A percentile compares a stretch with the other conserved stretches of the same genome.
Evolutionary conservation across 1,140 invertebrate genomes (phyloP).

Genomic region (Heliconius congener): DNA sequence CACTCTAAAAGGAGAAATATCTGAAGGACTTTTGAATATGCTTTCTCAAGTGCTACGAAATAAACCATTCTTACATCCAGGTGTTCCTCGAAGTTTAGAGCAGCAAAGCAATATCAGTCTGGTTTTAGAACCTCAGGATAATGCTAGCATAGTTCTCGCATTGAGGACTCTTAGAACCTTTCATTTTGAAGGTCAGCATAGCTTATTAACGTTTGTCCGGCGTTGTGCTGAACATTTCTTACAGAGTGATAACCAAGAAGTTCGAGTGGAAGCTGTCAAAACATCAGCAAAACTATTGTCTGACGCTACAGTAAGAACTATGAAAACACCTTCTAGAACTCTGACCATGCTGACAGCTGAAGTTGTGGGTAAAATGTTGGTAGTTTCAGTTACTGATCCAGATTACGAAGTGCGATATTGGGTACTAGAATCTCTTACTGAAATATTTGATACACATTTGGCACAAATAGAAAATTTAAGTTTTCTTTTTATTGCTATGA

Average conservation of each 20-base stretch:
- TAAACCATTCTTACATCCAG: slow-evolving; percentile 90
- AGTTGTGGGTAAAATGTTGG: slow-evolving; percentile 93
- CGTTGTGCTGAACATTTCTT: slow-evolving; percentile 96
- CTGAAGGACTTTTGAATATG: slow-evolving; percentile 94
- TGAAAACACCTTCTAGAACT: slow-evolving; percentile 86
- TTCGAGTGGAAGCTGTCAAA: slow-evolving; percentile 96
- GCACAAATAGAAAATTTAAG: slow-evolving; percentile 98
- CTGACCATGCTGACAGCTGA: slow-evolving; percentile 93
- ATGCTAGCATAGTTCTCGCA: slow-evolving; percentile 93
- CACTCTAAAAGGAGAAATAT: slow-evolving; percentile 93
- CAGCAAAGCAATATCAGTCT: slow-evolving; percentile 74
- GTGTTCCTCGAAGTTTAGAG: slow-evolving; percentile 84
- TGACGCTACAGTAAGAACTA: slow-evolving; percentile 87
- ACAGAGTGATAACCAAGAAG: slow-evolving; percentile 94
- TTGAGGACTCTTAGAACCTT: slow-evolving; percentile 97
- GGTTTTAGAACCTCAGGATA: slow-evolving; percentile 84
- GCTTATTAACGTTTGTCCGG: slow-evolving; percentile 94
- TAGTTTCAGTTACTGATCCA: slow-evolving; percentile 97
- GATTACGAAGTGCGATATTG: slow-evolving; percentile 96
- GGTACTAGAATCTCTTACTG: slow-evolving; percentile 96
- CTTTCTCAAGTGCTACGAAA: slow-evolving; percentile 94
- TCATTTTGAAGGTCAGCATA: slow-evolving; percentile 97
- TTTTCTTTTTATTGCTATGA: slow-evolving; percentile 95
- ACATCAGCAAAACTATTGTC: slow-evolving; percentile 95
- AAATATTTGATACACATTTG: slow-evolving; percentile 95